Evolutionary conservation across 2,888 invertebrate species (phyloP), one percentile per base, ranked within the genome.

Genomic region (Phaonia tiefii): DNA sequence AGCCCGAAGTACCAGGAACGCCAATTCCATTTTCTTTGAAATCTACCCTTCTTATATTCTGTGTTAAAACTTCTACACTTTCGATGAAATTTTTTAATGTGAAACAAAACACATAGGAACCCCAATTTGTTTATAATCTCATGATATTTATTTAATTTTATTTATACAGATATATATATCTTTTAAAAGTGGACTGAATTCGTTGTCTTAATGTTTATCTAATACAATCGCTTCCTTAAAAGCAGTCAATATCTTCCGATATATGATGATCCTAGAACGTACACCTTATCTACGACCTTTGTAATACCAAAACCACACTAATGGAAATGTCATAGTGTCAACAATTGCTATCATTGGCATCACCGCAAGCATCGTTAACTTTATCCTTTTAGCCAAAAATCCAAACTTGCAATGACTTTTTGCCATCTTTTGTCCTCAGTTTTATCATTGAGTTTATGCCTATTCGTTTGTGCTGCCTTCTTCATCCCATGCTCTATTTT

Each of bases 351-450:
- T 63, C 63, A 63, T 63, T 63, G 63, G 39, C 22, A 63, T 63
- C 63, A 63, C 63, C 51, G 39, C 65, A 69, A 39, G 60, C 72
- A 76, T 65, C 69, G 54, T 73, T 70, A 76, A 76, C 65, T 73
- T 73, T 66, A 70, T 73, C 75, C 80, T 56, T 65, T 42, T 20
- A 42, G 42, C 22, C 39, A 63, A 63, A 42, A 63, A 42, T 39
- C 39, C 63, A 63, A 31, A 63, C 39, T 42, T 11, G 42, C 63
- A 63, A 63, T 42, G 63, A 20, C 20, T 63, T 63, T 63, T 20
- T 63, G 39, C 42, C 39, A 13, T 39, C 26, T 13, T 11, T 4
- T 20, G 37, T 42, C 63, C 22, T 63, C 39, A 39, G 63, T 39
- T 63, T 63, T 63, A 39, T 42, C 63, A 63, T 42, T 42, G 20